These are phyloP conservation scores for Neotragus moschatus DNA, from an alignment of 2,113 vertebrate species.

Conservation along the genomic window DNA sequence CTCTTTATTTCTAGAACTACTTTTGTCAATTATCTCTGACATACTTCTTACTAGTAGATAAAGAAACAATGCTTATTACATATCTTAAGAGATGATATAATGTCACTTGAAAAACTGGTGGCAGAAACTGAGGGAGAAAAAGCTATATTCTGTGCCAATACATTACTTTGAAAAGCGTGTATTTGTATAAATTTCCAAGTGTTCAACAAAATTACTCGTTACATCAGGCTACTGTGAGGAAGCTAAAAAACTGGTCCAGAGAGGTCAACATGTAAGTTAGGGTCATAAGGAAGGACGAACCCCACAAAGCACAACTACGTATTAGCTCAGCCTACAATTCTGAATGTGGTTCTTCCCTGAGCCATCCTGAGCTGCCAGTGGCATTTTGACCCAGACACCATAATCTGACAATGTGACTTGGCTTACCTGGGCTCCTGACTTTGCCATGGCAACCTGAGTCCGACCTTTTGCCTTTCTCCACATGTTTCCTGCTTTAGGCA, in stretches of 20 bases:
- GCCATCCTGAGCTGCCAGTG: not conserved
- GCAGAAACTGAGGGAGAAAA: not conserved
- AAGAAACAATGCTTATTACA: not conserved
- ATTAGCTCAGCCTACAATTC: not conserved
- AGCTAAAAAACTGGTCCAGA: not conserved
- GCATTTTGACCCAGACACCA: not conserved
- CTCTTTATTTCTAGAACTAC: not conserved
- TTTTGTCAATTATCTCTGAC: not conserved
- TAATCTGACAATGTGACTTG: not conserved
- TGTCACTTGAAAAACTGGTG: not conserved
- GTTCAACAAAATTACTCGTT: not conserved
- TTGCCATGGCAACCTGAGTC: conserved; percentile 24
- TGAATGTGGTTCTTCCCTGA: not conserved
- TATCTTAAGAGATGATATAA: not conserved
- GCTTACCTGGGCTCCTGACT: conserved; percentile 7
- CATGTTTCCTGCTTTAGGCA: not conserved
- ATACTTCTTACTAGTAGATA: not conserved
- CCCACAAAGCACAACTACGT: not conserved
- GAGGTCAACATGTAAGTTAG: not conserved
- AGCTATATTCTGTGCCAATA: not conserved
- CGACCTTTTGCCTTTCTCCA: conserved; percentile 41
- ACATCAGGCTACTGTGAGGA: not conserved
- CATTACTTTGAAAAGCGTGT: not conserved
- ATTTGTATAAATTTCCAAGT: not conserved
- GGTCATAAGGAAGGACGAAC: not conserved